Evolutionary conservation across 53 echinoderm and acorn worm species (phyloP), one percentile per base, ranked within the genome.

Genomic region (Astropecten irregularis): DNA sequence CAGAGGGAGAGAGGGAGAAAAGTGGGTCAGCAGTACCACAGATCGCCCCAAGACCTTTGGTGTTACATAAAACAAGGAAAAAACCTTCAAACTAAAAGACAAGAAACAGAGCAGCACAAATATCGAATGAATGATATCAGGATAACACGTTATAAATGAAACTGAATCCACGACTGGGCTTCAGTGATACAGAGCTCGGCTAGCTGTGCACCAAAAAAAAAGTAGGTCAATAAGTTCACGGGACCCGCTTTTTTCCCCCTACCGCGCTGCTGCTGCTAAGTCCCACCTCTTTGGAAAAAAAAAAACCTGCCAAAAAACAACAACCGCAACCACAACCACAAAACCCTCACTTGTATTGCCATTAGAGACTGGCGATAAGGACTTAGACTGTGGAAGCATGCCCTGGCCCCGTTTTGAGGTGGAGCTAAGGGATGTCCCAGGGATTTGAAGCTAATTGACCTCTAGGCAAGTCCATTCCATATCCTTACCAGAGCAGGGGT

Each of bases 371-470:
- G 9, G 49, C 19, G 30, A 71, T 32, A 71, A 51, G 52, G 33
- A 49, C 23, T 13, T 4, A 40, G 22, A 48, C 56, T 40, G 76
- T 40, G 27, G 58, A 76, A 57, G 58, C 8, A 46, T 56, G 40
- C 76, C 57, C 22, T 26, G 29, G 26, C n/a, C n/a, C n/a, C n/a
- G n/a, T n/a, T n/a, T n/a, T n/a, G 23, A 25, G 22, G 76, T 21
- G 38, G 15, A 9, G 26, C 32, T 21, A 36, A 54, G 25, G 53
- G 73, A 36, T 76, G 55, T 71, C 50, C 71, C 16, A 35, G 39
- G 76, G 76, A 76, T 76, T 76, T 55, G 34, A 18, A 32, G 19
- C 37, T 76, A 76, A 76, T 76, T 76, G 76, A 76, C 76, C 40
- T 76, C 76, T 27, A 25, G 42, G 58, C 16, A 39, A 40, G 76